A percentile compares a stretch with the other conserved stretches of the same genome.
phyloP scores from a whole-genome alignment of 2,797 vertebrate genomes.

The Tragopan temminckii region DNA sequence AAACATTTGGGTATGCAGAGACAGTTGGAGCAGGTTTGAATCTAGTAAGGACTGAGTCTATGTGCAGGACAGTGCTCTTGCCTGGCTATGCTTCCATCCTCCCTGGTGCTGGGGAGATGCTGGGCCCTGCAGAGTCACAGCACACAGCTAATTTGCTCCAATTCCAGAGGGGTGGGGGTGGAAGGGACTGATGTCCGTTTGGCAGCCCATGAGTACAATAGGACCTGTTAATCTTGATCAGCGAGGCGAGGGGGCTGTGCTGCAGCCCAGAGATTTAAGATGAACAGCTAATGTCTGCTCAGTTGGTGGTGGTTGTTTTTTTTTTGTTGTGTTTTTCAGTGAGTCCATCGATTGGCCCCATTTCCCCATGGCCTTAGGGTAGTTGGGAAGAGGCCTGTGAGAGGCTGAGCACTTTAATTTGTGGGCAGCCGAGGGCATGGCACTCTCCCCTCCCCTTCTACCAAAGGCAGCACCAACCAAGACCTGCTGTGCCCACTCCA shows the following conservation, averaged over 20 bases:
- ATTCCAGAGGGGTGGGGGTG: rapidly evolving
- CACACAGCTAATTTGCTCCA: neutral
- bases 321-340: neutral
- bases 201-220: rapidly evolving
- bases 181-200: neutral
- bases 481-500: neutral
- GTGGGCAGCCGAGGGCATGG: neutral
- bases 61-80: neutral
- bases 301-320: neutral
- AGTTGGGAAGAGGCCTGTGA: neutral
- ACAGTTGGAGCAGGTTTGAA: neutral
- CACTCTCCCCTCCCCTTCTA: neutral
- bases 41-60: neutral
- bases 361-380: neutral
- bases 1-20: neutral
- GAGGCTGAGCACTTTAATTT: neutral
- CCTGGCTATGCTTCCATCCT: neutral
- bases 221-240: neutral
- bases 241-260: neutral
- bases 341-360: neutral
- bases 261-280: neutral
- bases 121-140: neutral
- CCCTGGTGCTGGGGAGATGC: rapidly evolving
- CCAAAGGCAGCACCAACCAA: neutral
- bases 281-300: neutral